These are phyloP conservation scores for Trichonephila clavata DNA, from an alignment of 1,140 invertebrate species.

Conservation along the genomic window DNA sequence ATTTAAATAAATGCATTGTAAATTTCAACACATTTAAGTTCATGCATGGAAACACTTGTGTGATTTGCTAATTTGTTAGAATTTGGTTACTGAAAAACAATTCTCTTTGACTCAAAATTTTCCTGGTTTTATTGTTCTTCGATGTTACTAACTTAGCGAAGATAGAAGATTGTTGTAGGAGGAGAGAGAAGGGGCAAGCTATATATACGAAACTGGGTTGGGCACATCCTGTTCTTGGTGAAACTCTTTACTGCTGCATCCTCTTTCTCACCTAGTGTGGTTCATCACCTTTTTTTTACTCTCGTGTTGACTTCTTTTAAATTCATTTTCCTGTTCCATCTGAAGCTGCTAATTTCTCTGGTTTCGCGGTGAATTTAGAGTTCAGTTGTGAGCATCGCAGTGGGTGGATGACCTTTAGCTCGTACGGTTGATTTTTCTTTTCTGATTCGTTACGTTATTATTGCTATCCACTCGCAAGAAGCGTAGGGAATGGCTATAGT, in stretches of 20 bases:
- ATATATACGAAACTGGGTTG: neutral
- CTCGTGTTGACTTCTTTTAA: neutral
- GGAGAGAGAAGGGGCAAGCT: neutral
- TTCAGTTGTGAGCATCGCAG: neutral
- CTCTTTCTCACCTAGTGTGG: neutral
- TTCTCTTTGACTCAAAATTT: too few species aligned
- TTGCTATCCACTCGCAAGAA: neutral
- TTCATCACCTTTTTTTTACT: neutral
- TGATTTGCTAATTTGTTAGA: too few species aligned
- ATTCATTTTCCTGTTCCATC: neutral
- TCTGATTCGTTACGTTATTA: neutral
- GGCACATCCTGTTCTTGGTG: slow-evolving; percentile 11
- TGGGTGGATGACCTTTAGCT: too few species aligned
- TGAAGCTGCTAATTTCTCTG: neutral
- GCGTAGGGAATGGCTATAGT: too few species aligned
- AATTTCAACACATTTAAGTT: too few species aligned
- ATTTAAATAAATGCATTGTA: too few species aligned
- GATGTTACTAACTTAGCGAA: neutral
- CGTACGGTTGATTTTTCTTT: too few species aligned
- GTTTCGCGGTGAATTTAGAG: neutral
- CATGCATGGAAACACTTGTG: too few species aligned
- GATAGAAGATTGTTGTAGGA: neutral
- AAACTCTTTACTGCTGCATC: neutral
- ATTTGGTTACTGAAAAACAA: too few species aligned
- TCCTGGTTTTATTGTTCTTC: neutral